Evolutionary conservation across 1,140 invertebrate species (phyloP).

Genomic region (Polypedilum pembai): DNA sequence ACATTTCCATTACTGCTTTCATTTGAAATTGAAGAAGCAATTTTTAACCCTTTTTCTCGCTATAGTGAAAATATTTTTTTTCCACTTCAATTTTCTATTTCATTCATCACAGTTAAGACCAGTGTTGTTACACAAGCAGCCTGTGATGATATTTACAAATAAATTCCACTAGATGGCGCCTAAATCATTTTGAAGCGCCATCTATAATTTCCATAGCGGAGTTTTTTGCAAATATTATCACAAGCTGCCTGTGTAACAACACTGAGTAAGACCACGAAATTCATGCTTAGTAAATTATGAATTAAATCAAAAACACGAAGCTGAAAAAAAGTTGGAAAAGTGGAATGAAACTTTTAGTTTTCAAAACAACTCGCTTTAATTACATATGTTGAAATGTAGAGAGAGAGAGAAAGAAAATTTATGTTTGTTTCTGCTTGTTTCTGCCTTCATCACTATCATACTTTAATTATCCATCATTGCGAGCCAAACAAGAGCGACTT

Average conservation of each 20-base stretch:
- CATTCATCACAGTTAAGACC: too few relatives aligned
- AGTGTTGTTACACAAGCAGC: too few relatives aligned
- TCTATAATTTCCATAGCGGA: too few relatives aligned
- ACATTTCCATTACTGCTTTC: neutral
- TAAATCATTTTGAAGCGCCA: too few relatives aligned
- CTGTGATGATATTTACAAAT: too few relatives aligned
- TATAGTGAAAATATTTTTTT: neutral
- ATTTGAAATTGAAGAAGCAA: neutral
- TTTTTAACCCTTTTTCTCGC: neutral
- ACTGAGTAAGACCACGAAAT: neutral
- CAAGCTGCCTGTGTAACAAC: too few relatives aligned
- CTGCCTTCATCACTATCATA: slow-evolving; percentile 21
- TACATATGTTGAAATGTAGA: neutral
- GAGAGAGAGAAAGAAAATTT: neutral
- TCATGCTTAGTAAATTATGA: neutral
- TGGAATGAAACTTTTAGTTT: slow-evolving; percentile 8
- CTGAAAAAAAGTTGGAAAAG: neutral
- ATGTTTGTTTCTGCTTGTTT: slow-evolving; percentile 7
- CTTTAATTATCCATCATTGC: slow-evolving; percentile 22
- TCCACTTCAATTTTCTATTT: neutral
- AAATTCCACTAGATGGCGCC: too few relatives aligned
- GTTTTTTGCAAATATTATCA: too few relatives aligned
- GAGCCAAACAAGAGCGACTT: neutral
- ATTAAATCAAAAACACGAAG: neutral
- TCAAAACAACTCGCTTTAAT: neutral